Conservation (phyloP, 2,113 vertebrate genomes). For the Scortum barcoo region DNA sequence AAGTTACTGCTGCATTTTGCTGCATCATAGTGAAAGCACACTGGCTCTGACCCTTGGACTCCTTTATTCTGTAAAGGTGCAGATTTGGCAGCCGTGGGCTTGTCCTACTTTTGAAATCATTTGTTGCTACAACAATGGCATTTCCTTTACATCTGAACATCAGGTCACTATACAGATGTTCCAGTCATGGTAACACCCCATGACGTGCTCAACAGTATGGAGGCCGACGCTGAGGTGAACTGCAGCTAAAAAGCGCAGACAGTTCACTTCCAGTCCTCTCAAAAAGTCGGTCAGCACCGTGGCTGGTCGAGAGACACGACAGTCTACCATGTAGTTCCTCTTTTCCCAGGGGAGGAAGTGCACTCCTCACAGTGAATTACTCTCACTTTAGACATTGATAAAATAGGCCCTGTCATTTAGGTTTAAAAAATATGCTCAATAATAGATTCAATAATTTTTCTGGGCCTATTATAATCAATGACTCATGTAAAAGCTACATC, state of each 20-base stretch:
- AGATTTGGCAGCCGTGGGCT: not conserved
- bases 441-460: not conserved
- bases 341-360: not conserved
- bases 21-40: not conserved
- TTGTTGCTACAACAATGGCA: not conserved
- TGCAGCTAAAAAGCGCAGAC: not conserved
- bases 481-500: no score
- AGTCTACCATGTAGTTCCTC: not conserved
- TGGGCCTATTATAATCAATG: not conserved
- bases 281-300: not conserved
- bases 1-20: not conserved
- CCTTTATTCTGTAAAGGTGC: not conserved
- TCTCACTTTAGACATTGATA: not conserved
- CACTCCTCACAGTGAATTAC: constrained; percentile 3
- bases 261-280: not conserved
- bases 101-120: not conserved
- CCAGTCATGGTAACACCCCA: not conserved
- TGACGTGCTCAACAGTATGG: not conserved
- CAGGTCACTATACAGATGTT: not conserved
- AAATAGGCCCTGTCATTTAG: not conserved
- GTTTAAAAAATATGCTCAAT: not conserved
- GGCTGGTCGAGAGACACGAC: not conserved
- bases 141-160: not conserved
- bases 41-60: not conserved
- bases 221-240: not conserved